A percentile compares a stretch with the other conserved stretches of the same genome.
Conservation (phyloP, 2,797 vertebrate species). For the Momotus momota region DNA sequence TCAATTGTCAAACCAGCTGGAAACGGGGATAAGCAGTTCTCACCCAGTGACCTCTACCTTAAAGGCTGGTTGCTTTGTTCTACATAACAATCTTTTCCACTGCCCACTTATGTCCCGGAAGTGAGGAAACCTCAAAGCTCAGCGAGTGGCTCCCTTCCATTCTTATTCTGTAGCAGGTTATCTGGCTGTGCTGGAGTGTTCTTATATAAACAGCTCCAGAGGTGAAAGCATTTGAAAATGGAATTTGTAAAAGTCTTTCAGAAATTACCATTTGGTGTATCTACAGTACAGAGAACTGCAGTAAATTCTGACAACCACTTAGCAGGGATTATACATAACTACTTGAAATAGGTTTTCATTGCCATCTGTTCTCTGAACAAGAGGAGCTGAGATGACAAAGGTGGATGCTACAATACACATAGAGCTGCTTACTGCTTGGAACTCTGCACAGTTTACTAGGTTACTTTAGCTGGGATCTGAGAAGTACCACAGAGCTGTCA, state of each 20-base stretch:
- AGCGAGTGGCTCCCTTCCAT: neutral
- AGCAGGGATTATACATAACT: neutral
- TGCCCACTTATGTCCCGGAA: neutral
- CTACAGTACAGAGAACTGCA: neutral
- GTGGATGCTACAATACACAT: neutral
- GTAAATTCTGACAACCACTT: slow-evolving; percentile 10
- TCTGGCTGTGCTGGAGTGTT: neutral
- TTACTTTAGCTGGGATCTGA: neutral
- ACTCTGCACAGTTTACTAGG: neutral
- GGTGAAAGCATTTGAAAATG: neutral
- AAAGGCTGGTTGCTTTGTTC: neutral
- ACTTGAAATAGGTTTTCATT: neutral
- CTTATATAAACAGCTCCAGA: neutral
- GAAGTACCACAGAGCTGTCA: slow-evolving; percentile 24
- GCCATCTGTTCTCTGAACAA: neutral
- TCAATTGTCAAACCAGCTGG: neutral
- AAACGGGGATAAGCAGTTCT: neutral
- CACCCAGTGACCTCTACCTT: neutral
- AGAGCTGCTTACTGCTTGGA: neutral
- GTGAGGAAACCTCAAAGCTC: neutral
- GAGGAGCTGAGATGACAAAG: neutral
- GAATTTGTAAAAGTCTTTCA: neutral
- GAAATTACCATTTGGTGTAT: neutral
- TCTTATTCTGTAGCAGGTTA: neutral
- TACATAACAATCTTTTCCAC: neutral